phyloP scores from a whole-genome alignment of 2,797 vertebrate species.

The Potorous gilbertii region DNA sequence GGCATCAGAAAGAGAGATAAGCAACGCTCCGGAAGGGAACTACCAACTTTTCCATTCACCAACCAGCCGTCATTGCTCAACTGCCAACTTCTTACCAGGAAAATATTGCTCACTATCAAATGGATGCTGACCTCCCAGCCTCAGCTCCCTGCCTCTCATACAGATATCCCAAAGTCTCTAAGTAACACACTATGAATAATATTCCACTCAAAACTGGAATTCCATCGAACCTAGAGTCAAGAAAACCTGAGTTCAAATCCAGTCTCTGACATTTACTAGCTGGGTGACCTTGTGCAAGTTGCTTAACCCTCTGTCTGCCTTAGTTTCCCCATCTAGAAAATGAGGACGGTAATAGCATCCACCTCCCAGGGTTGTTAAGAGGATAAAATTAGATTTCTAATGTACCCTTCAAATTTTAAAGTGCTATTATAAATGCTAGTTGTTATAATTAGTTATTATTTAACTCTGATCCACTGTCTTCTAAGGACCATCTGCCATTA shows the following conservation, averaged over 20 bases:
- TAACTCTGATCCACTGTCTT: background rate
- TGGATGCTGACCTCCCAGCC: background rate
- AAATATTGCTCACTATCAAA: background rate
- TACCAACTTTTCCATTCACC: background rate
- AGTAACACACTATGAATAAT: background rate
- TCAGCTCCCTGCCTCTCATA: background rate
- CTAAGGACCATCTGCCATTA: background rate
- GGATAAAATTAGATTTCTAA: background rate
- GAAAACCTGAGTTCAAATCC: background rate
- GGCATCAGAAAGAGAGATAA: background rate
- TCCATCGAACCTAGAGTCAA: background rate
- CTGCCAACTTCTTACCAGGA: background rate
- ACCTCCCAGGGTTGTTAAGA: background rate
- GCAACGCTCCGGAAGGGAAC: background rate
- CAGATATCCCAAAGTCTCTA: background rate
- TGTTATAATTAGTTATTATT: background rate
- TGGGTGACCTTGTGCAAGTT: background rate
- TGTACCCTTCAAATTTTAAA: background rate
- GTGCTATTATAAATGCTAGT: background rate
- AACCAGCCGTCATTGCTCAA: background rate
- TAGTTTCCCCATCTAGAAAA: slow-evolving; percentile 25
- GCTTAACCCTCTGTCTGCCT: background rate
- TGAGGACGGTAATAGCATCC: background rate
- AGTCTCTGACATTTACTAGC: slow-evolving; percentile 4
- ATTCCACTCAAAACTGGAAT: no score